Conservation (phyloP, 2,797 vertebrate genomes). For the Centroberyx gerrardi region DNA sequence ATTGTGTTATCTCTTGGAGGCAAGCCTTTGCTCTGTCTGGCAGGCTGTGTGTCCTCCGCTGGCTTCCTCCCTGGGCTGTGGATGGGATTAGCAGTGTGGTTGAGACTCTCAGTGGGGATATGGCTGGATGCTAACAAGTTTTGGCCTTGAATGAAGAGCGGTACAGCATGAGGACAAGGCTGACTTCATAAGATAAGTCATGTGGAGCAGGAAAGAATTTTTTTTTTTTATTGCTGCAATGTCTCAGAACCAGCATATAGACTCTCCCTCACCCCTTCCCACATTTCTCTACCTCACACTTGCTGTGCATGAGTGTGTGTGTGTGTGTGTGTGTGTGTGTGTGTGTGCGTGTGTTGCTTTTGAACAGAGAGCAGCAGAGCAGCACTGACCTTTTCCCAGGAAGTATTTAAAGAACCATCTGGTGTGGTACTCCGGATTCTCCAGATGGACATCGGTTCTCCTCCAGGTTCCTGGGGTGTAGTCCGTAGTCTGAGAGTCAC, state of each 20-base stretch:
- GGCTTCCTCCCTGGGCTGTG: conserved; percentile 29
- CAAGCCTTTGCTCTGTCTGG: conserved; percentile 26
- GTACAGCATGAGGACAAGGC: conserved; percentile 31
- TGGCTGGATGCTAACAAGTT: conserved; percentile 49
- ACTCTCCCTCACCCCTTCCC: not conserved
- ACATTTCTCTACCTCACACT: conserved; percentile 22
- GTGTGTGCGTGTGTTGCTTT: conserved; percentile 20
- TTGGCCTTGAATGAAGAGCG: conserved; percentile 44
- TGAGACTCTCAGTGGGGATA: conserved; percentile 56
- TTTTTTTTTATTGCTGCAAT: conserved; percentile 27
- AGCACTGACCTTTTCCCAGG: conserved; percentile 95
- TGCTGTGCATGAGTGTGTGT: conserved; percentile 14
- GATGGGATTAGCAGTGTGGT: conserved; percentile 34
- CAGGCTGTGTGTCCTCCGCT: conserved; percentile 18
- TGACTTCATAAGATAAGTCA: conserved; percentile 43
- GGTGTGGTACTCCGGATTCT: conserved; percentile 99
- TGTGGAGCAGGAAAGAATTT: conserved; percentile 10
- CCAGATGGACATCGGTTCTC: conserved; percentile 98
- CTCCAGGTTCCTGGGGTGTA: conserved; percentile 95
- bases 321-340: conserved; percentile 22
- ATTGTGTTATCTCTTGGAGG: conserved; percentile 56
- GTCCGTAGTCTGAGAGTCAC: conserved; percentile 86
- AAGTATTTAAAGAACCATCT: conserved; percentile 99
- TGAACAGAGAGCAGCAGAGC: conserved; percentile 40
- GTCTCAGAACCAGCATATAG: not conserved